These are phyloP conservation scores for Amphipyra berbera DNA, from an alignment of 2,888 invertebrate genomes.

Conservation along the genomic window DNA sequence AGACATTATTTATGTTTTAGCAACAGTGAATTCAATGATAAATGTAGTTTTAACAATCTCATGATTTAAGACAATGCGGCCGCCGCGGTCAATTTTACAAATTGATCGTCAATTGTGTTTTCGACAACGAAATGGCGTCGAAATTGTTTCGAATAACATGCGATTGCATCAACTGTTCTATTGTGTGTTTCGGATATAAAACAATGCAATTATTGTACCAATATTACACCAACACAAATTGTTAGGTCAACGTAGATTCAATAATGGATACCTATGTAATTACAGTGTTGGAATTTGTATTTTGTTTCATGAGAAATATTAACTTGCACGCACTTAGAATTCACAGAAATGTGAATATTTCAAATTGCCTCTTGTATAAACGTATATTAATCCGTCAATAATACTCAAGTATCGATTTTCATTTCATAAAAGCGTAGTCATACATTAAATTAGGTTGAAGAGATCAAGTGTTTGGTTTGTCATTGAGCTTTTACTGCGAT, in stretches of 20 bases:
- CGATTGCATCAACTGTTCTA: constrained; percentile 69
- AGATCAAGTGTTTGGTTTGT: constrained; percentile 54
- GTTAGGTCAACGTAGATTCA: constrained; percentile 58
- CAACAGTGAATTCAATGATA: constrained; percentile 40
- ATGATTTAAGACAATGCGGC: constrained; percentile 59
- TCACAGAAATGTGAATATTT: background rate
- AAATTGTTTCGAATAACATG: constrained; percentile 71
- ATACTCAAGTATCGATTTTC: constrained; percentile 47
- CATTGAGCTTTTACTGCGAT: constrained; percentile 50
- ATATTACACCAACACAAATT: constrained; percentile 62
- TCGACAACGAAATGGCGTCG: constrained; percentile 63
- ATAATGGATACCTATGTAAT: constrained; percentile 58
- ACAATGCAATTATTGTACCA: constrained; percentile 70
- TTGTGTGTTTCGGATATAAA: constrained; percentile 67
- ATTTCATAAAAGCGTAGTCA: constrained; percentile 49
- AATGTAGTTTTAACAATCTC: constrained; percentile 52
- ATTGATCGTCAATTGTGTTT: constrained; percentile 64
- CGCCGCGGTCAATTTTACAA: constrained; percentile 64
- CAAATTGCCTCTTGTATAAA: constrained; percentile 1
- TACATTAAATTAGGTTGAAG: constrained; percentile 53
- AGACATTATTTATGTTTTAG: constrained; percentile 27
- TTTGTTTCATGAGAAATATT: constrained; percentile 28
- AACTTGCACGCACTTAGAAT: background rate
- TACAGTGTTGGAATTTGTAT: constrained; percentile 50
- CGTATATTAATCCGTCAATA: too few species aligned